Percentiles rank a stretch among this genome's conserved stretches.
These are phyloP conservation scores for Grallaria varia DNA, from an alignment of 2,113 vertebrate species.

Conservation along the genomic window DNA sequence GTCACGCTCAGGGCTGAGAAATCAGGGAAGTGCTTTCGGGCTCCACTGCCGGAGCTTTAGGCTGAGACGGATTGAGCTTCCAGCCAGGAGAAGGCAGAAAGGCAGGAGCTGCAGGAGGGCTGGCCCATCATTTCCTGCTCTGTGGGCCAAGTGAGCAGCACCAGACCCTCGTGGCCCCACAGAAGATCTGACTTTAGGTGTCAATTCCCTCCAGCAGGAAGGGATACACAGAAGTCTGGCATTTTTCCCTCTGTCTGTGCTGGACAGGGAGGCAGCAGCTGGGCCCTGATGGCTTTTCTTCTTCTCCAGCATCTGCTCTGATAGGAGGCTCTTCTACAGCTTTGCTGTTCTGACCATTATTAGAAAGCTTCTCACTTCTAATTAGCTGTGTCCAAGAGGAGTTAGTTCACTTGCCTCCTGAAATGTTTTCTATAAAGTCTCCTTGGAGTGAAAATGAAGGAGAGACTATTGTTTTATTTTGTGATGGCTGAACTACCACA, in stretches of 20 bases:
- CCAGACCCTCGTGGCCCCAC: accelerated
- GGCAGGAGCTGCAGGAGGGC: neutral
- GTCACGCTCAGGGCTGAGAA: neutral
- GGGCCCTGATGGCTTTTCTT: neutral
- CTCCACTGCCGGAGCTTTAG: neutral
- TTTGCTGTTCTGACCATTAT: neutral
- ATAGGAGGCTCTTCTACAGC: neutral
- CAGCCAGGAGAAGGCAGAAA: neutral
- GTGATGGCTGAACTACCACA: neutral
- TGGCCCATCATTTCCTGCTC: neutral
- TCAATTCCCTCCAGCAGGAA: neutral
- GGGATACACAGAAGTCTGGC: neutral
- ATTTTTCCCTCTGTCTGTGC: neutral
- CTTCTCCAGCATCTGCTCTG: neutral
- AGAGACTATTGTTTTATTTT: neutral
- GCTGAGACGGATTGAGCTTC: neutral
- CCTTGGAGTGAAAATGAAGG: neutral
- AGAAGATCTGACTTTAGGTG: neutral
- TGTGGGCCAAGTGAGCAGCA: neutral
- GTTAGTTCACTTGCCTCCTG: neutral
- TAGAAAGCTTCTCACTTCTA: neutral
- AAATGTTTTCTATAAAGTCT: neutral
- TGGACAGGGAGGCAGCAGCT: neutral
- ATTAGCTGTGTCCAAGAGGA: accelerated
- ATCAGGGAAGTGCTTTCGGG: neutral